These are phyloP conservation scores for Dryadula phaetusa DNA, from an alignment of 2,888 invertebrate species.

Conservation along the genomic window DNA sequence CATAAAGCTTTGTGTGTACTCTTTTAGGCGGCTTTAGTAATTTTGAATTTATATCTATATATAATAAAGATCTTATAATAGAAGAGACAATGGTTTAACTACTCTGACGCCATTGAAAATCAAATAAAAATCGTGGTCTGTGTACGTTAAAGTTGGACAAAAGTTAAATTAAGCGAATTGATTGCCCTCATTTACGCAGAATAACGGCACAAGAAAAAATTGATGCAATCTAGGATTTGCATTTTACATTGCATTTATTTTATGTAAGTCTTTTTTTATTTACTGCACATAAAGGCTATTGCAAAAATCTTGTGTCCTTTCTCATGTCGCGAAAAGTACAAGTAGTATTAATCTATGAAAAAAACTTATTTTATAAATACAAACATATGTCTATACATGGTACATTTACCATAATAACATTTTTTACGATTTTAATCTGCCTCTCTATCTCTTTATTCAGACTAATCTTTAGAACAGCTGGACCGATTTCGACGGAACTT, in stretches of 20 bases:
- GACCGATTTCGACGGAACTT: too few species aligned
- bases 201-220: constrained; percentile 12
- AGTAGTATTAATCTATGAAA: too few species aligned
- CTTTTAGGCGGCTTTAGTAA: too few species aligned
- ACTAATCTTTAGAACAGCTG: too few species aligned
- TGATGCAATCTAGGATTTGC: constrained; percentile 23
- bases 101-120: constrained; percentile 27
- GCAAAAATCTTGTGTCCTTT: background rate
- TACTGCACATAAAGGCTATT: background rate
- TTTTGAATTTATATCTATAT: too few species aligned
- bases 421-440: too few species aligned
- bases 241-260: background rate
- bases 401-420: too few species aligned
- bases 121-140: constrained; percentile 30
- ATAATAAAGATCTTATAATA: background rate
- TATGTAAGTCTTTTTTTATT: background rate
- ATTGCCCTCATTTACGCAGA: constrained; percentile 31
- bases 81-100: constrained; percentile 24
- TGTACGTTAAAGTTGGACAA: constrained; percentile 29
- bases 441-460: too few species aligned
- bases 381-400: too few species aligned
- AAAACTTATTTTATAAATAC: too few species aligned
- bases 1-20: too few species aligned
- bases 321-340: too few species aligned
- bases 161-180: constrained; percentile 38